A percentile compares a stretch with the other conserved stretches of the same genome.
Evolutionary conservation across 2,888 invertebrate genomes (phyloP).

Genomic region (Andricus curvator): DNA sequence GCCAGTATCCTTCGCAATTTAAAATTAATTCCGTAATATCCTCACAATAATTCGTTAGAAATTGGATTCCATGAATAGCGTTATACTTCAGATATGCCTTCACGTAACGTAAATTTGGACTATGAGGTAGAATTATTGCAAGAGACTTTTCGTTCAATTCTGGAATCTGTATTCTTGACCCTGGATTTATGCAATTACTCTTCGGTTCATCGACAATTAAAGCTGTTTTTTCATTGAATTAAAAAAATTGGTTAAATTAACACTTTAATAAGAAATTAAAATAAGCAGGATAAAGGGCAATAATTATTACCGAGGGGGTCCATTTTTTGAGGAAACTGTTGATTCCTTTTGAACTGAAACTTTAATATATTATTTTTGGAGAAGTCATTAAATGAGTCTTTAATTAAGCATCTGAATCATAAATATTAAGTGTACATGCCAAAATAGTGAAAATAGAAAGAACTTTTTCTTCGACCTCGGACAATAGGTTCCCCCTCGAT

Average conservation of each 20-base stretch:
- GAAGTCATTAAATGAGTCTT: too few species aligned
- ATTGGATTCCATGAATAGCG: background rate
- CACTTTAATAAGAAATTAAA: too few species aligned
- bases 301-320: too few species aligned
- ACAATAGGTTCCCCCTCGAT: too few species aligned
- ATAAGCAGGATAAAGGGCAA: too few species aligned
- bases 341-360: too few species aligned
- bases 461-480: too few species aligned
- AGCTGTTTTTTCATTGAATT: background rate
- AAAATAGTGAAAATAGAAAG: too few species aligned
- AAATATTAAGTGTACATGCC: too few species aligned
- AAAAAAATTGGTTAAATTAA: background rate
- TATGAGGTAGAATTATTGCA: background rate
- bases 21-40: slow-evolving; percentile 3
- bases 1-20: slow-evolving; percentile 3
- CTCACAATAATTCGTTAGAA: background rate
- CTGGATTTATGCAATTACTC: slow-evolving; percentile 1
- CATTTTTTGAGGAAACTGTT: too few species aligned
- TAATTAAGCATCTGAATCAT: too few species aligned
- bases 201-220: background rate
- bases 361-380: too few species aligned
- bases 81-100: background rate
- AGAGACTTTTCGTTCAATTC: background rate
- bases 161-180: background rate
- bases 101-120: background rate